Evolutionary conservation across 2,888 invertebrate genomes (phyloP), one percentile per base, ranked within the genome.

Genomic region (Drosophila kuntzei): DNA sequence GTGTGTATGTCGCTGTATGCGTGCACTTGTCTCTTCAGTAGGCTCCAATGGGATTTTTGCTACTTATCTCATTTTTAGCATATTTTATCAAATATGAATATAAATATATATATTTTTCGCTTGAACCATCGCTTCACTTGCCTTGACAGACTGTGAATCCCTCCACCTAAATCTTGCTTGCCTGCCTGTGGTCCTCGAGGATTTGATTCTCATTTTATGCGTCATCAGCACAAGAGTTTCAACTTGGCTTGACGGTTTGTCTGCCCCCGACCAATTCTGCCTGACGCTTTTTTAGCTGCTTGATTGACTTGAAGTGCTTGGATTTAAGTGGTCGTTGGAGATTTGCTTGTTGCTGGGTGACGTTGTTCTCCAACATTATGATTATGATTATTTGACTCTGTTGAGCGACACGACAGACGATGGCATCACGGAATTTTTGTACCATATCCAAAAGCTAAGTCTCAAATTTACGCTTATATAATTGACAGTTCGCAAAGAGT

Each of bases 21-120:
- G 61, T 73, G 75, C 68, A 72, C 72, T 85, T 81, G 79, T 69
- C 57, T 60, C 49, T 58, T 14, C 62, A 46, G 66, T 76, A 71
- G 75, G 71, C 71, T 71, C 79, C 80, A 80, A 80, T 80, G 87
- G 85, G 90, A 89, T 87, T 87, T 86, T 72, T 76, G 77, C 74
- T 80, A 79, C 90, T 85, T 82, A 90, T 89, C 78, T 79, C 76
- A 85, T 89, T 87, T 89, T 85, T 64, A 79, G 89, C 89, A 89
- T 85, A 85, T 89, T 89, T 87, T 81, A 85, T 89, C 89, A 89
- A 89, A 86, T 72, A 88, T 79, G 69, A 76, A 79, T 73, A 49
- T 25, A 25, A 25, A 18, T 49, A 39, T 50, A 51, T 27, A 43
- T 57, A 59, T 77, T 47, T 71, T 76, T 47, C 44, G 58, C 62